These are phyloP conservation scores for Ctenosaura bakeri DNA, from an alignment of 2,797 vertebrate species.

Conservation along the genomic window DNA sequence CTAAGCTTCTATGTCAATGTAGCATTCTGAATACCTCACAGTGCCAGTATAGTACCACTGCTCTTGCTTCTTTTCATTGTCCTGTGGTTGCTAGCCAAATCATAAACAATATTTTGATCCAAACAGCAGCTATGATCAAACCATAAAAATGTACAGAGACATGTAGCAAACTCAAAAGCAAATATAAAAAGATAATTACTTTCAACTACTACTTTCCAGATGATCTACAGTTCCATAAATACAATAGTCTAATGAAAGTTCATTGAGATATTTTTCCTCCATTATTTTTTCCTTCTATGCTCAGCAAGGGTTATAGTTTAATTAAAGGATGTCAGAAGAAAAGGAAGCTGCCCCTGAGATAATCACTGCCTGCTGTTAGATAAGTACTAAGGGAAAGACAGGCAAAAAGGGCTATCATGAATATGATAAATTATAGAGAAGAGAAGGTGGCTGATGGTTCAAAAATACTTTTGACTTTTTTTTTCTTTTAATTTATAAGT, in stretches of 20 bases:
- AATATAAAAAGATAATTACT: slow-evolving; percentile 65
- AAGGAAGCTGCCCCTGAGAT: slow-evolving; percentile 57
- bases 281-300: slow-evolving; percentile 56
- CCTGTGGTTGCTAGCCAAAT: background rate
- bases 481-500: background rate
- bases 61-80: background rate
- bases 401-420: slow-evolving; percentile 52
- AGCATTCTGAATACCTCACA: background rate
- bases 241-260: slow-evolving; percentile 61
- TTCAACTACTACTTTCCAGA: slow-evolving; percentile 46
- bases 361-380: slow-evolving; percentile 66
- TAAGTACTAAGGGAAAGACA: slow-evolving; percentile 69
- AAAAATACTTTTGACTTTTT: slow-evolving; percentile 14
- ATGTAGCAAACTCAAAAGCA: slow-evolving; percentile 66
- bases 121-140: background rate
- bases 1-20: background rate
- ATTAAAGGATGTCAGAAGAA: slow-evolving; percentile 74
- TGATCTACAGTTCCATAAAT: slow-evolving; percentile 57
- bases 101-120: slow-evolving; percentile 12
- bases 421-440: slow-evolving; percentile 47
- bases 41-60: background rate
- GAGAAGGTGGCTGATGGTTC: slow-evolving; percentile 58
- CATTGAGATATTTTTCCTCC: slow-evolving; percentile 33
- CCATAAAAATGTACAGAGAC: slow-evolving; percentile 32
- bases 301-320: slow-evolving; percentile 72